A percentile compares a stretch with the other conserved stretches of the same genome.
These are phyloP conservation scores for Lacerta agilis DNA, from an alignment of 2,797 vertebrate genomes.

Conservation along the genomic window DNA sequence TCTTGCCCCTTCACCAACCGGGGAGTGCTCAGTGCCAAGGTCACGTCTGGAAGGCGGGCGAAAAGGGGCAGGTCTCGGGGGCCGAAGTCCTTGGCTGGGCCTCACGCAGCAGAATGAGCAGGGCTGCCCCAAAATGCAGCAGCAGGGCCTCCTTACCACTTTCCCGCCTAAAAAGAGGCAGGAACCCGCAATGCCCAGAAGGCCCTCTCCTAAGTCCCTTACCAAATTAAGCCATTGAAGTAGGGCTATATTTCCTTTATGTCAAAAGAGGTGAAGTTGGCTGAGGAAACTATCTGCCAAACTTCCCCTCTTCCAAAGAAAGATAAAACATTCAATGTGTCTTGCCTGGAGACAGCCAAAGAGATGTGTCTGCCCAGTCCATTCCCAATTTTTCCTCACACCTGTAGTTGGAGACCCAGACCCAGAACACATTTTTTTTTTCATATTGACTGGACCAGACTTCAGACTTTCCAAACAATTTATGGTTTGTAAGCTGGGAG, in stretches of 20 bases:
- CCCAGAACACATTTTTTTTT: neutral
- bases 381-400: neutral
- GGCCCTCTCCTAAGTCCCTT: no score
- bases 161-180: no score
- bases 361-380: neutral
- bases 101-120: no score
- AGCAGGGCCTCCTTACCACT: no score
- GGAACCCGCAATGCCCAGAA: no score
- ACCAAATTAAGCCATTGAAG: no score
- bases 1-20: neutral
- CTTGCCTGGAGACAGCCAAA: neutral
- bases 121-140: no score
- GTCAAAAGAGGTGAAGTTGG: no score
- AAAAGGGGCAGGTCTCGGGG: no score
- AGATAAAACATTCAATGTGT: rapidly evolving
- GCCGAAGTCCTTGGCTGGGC: no score
- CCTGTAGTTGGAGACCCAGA: neutral
- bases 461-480: neutral
- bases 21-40: neutral
- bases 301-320: neutral
- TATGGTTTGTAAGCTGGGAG: neutral
- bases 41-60: neutral
- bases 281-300: neutral
- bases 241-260: no score
- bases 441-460: neutral